Conservation (phyloP, 2,888 invertebrate genomes). For the Balanococcus diminutus region DNA sequence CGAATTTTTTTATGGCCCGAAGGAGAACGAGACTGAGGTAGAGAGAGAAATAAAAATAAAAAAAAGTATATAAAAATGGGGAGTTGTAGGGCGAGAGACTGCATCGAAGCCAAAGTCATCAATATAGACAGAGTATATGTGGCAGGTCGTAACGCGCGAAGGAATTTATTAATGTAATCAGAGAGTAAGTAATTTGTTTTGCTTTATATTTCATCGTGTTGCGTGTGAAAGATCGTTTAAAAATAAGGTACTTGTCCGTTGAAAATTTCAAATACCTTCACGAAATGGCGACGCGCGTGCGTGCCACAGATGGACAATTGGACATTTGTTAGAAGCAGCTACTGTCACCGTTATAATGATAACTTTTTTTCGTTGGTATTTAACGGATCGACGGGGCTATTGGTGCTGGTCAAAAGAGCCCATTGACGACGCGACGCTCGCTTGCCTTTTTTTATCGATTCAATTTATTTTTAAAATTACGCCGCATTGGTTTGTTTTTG, state of each 20-base stretch:
- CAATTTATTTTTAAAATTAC: constrained; percentile 43
- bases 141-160: constrained; percentile 36
- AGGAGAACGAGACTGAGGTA: not conserved
- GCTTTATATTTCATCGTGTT: constrained; percentile 18
- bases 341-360: constrained; percentile 51
- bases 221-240: constrained; percentile 11
- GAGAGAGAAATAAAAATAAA: not conserved
- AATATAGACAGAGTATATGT: not conserved
- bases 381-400: not conserved
- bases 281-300: constrained; percentile 48
- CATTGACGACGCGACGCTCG: not conserved
- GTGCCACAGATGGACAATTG: constrained; percentile 50
- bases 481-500: not conserved
- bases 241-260: constrained; percentile 32
- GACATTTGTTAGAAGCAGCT: constrained; percentile 41
- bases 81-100: not conserved
- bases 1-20: not conserved
- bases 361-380: constrained; percentile 46
- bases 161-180: constrained; percentile 43
- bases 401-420: not conserved
- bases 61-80: too few relatives aligned
- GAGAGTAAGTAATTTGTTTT: constrained; percentile 45
- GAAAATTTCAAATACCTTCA: constrained; percentile 49
- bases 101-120: not conserved
- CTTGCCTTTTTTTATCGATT: constrained; percentile 33